phyloP scores from a whole-genome alignment of 2,888 invertebrate genomes.

The Augochlorella aurata region DNA sequence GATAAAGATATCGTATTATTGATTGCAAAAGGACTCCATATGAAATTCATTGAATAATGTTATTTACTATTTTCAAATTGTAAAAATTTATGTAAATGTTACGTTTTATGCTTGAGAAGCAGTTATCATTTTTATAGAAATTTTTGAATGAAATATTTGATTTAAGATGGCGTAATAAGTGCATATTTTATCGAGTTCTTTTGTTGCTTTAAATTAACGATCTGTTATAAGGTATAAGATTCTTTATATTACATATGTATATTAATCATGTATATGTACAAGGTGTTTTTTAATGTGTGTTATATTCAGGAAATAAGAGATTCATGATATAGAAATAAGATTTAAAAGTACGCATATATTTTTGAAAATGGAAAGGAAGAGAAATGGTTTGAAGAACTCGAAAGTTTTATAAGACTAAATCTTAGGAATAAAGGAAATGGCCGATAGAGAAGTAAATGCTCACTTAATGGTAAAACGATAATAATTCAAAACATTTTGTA shows the following conservation, averaged over 20 bases:
- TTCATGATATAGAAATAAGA: slow-evolving; percentile 24
- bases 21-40: slow-evolving; percentile 60
- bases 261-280: slow-evolving; percentile 35
- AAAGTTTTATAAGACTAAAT: slow-evolving; percentile 40
- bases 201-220: slow-evolving; percentile 67
- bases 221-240: slow-evolving; percentile 71
- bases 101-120: slow-evolving; percentile 46
- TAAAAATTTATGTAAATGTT: slow-evolving; percentile 62
- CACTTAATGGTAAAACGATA: slow-evolving; percentile 10
- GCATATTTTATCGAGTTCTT: slow-evolving; percentile 59
- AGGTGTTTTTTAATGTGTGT: slow-evolving; percentile 43
- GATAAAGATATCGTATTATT: slow-evolving; percentile 55
- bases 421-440: slow-evolving; percentile 24
- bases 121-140: slow-evolving; percentile 32
- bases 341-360: slow-evolving; percentile 48
- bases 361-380: slow-evolving; percentile 22
- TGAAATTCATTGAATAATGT: slow-evolving; percentile 59
- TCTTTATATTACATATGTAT: slow-evolving; percentile 73
- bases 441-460: slow-evolving; percentile 6
- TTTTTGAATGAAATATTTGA: slow-evolving; percentile 23
- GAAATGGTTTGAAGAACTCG: slow-evolving; percentile 12
- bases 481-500: not conserved
- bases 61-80: slow-evolving; percentile 60
- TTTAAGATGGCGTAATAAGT: slow-evolving; percentile 24
- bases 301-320: slow-evolving; percentile 47